phyloP scores from a whole-genome alignment of 2,888 invertebrate species.

The Tricholauxania praeusta region DNA sequence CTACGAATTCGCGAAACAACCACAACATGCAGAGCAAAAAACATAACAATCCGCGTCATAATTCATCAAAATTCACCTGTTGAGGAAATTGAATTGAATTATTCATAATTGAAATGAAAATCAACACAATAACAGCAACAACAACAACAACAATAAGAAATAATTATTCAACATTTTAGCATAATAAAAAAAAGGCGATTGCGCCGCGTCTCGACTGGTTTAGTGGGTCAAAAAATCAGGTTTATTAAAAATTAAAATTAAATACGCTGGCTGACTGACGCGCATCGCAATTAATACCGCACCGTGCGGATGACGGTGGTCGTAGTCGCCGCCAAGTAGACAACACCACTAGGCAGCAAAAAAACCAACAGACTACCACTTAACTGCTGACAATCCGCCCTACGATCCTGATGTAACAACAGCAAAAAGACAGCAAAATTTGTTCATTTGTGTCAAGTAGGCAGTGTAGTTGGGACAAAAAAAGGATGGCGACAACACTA shows the following conservation, averaged over 20 bases:
- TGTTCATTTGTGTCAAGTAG: slow-evolving; percentile 20
- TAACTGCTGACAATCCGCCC: background rate
- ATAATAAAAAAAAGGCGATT: slow-evolving; percentile 50
- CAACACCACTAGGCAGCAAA: background rate
- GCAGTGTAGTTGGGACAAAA: slow-evolving; percentile 37
- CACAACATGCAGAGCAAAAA: background rate
- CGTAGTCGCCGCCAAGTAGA: background rate
- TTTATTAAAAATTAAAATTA: slow-evolving; percentile 63
- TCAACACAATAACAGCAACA: slow-evolving; percentile 26
- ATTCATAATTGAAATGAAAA: slow-evolving; percentile 50
- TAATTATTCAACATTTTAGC: slow-evolving; percentile 52
- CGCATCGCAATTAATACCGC: slow-evolving; percentile 58
- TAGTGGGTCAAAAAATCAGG: slow-evolving; percentile 63
- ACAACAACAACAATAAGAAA: slow-evolving; percentile 33
- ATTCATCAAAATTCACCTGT: slow-evolving; percentile 43
- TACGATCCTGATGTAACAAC: slow-evolving; percentile 17
- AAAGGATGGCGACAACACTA: slow-evolving; percentile 44
- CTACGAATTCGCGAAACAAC: background rate
- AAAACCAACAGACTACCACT: slow-evolving; percentile 23
- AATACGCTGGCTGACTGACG: slow-evolving; percentile 51
- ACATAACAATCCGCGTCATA: background rate
- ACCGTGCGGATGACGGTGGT: background rate
- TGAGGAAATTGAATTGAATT: slow-evolving; percentile 48
- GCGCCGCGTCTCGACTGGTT: slow-evolving; percentile 52
- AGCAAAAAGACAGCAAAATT: slow-evolving; percentile 24